Evolutionary conservation across 2,113 vertebrate species (phyloP).

Genomic region (Helogale parvula): DNA sequence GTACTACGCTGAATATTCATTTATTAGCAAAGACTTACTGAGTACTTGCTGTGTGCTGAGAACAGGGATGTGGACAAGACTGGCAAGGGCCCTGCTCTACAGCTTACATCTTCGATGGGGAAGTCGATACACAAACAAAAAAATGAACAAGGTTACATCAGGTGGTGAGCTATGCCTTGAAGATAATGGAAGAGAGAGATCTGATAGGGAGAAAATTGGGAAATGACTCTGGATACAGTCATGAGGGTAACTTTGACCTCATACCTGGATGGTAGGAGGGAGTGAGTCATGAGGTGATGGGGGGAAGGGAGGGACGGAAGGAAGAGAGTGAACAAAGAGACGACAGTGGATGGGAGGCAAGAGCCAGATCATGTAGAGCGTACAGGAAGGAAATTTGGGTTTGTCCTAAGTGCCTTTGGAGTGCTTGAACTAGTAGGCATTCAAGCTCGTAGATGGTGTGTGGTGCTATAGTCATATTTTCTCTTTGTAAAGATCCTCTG

Average conservation of each 20-base stretch:
- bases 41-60: neutral
- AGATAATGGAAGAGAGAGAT: neutral
- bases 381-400: neutral
- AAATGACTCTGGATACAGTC: neutral
- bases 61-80: neutral
- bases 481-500: neutral
- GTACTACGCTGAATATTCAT: neutral
- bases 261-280: neutral
- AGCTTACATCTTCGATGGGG: neutral
- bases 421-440: neutral
- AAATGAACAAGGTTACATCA: neutral
- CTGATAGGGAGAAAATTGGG: neutral
- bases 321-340: neutral
- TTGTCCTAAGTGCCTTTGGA: neutral
- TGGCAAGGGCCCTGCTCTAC: neutral
- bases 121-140: neutral
- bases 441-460: too few species aligned
- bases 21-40: constrained; percentile 38
- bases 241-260: neutral
- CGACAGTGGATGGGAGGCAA: too few species aligned
- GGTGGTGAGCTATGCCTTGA: neutral
- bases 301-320: neutral
- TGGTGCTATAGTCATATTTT: neutral
- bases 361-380: neutral
- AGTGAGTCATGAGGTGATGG: neutral